Base-by-base conservation (phyloP, 2,113 vertebrate species). In the Steatornis caripensis region DNA sequence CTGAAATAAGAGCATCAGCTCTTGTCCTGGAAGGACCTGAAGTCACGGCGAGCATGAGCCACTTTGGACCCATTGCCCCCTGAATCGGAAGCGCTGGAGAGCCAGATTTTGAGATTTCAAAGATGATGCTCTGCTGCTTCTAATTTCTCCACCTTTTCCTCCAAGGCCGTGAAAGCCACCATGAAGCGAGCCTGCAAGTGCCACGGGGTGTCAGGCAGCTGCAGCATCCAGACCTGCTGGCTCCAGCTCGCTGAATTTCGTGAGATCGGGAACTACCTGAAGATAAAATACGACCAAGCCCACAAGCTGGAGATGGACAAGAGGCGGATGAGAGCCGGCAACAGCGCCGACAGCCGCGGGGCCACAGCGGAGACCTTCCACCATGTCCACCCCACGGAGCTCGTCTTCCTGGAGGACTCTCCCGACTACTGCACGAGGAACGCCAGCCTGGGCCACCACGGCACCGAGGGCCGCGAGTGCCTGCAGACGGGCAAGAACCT, bases 211-310 rank as follows among this genome's bases (percentile, higher is more conserved):
- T 99, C 99, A 0, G 99, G 99, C 78, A 99, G 99, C 97, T 99
- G 99, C 97, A 99, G 98, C 96, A 97, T 99, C 89, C 99, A 99
- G 95, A 99, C 99, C 1, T 99, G 99, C 89, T 99, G 99, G 99
- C 98, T 99, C 96, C 99, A 99, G 95, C 98, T 99, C 5, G 98
- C 99, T 2, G 99, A 99, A 37, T 99, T 99, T 87, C 98, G 99
- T 1, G 99, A 99, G 54, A 97, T 99, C 10, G 99, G 99, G 6
- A 98, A 98, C 96, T 99, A 99, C 91, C 97, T 99, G 88, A 99
- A 99, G 95, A 94, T 98, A 51, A 99, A 99, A 86, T 98, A 99
- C 8, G 97, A 99, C 58, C 98, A 95, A 20, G 99, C 99, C 7
- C 98, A 98, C 92, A 99, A 99, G 91, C 98, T 99, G 51, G 99